Percentiles rank a stretch among this genome's conserved stretches.
These are phyloP conservation scores for Drosophila pseudotakahashii DNA, from an alignment of 2,888 invertebrate genomes.

Conservation along the genomic window DNA sequence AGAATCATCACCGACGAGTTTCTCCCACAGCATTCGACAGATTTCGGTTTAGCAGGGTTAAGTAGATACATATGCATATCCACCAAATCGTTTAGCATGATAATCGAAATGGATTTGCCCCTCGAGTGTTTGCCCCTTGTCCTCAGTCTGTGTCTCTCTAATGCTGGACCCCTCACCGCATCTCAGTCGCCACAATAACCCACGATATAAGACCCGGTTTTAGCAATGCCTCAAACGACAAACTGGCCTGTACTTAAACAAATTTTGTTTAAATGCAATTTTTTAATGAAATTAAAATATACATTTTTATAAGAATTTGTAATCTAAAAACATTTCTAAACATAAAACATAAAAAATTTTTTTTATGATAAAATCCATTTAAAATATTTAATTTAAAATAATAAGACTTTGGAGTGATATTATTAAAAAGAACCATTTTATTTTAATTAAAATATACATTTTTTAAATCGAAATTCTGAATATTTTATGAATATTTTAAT, in stretches of 20 bases:
- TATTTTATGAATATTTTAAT: no score
- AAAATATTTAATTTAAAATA: no score
- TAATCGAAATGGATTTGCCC: slow-evolving; percentile 44
- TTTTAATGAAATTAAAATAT: no score
- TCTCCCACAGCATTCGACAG: slow-evolving; percentile 9
- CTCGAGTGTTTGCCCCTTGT: slow-evolving; percentile 22
- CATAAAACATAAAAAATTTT: no score
- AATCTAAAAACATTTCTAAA: not conserved
- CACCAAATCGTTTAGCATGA: slow-evolving; percentile 42
- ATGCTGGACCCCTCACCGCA: slow-evolving; percentile 10
- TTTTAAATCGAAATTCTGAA: no score
- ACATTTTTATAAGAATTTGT: not conserved
- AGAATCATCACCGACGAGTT: slow-evolving; percentile 2
- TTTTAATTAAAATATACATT: no score
- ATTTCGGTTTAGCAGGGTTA: slow-evolving; percentile 36
- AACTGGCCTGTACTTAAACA: slow-evolving; percentile 5
- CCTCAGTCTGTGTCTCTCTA: slow-evolving; percentile 11
- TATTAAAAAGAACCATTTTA: no score
- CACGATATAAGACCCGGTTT: slow-evolving; percentile 30
- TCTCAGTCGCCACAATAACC: slow-evolving; percentile 8
- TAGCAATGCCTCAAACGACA: slow-evolving; percentile 35
- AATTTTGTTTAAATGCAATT: not conserved
- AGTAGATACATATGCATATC: slow-evolving; percentile 40
- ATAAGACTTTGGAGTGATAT: no score
- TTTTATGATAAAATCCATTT: no score